These are phyloP conservation scores for Corythornis vintsioides DNA, from an alignment of 2,113 vertebrate species.

Conservation along the genomic window DNA sequence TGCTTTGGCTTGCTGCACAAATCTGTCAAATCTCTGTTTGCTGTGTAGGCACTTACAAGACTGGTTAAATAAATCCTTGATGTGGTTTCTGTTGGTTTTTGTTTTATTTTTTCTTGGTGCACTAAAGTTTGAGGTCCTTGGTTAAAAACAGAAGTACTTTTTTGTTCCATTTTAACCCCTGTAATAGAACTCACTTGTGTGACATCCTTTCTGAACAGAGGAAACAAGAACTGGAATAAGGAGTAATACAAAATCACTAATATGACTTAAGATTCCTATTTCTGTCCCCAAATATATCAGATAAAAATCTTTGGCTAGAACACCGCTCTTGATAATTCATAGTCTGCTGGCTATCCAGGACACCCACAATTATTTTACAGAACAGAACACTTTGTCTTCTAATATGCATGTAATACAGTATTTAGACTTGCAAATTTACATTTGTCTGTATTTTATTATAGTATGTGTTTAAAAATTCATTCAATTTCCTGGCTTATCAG, in stretches of 20 bases:
- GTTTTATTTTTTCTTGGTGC: not conserved
- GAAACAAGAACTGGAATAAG: not conserved
- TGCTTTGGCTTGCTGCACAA: not conserved
- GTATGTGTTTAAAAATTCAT: constrained; percentile 22
- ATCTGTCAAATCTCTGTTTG: not conserved
- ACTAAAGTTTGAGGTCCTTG: not conserved
- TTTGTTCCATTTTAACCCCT: not conserved
- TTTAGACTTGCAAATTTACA: constrained; percentile 44
- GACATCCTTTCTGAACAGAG: not conserved
- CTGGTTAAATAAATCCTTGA: not conserved
- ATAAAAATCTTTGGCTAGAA: constrained; percentile 27
- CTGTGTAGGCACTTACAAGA: accelerated
- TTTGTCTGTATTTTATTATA: constrained; percentile 25
- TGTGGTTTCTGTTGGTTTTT: not conserved
- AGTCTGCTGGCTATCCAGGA: not conserved
- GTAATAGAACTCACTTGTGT: not conserved
- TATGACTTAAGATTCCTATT: not conserved
- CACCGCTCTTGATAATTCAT: not conserved
- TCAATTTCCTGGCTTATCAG: not conserved
- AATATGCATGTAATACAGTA: constrained; percentile 25
- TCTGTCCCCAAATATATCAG: not conserved
- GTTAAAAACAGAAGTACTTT: not conserved
- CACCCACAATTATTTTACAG: not conserved
- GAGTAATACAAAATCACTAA: not conserved
- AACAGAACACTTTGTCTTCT: constrained; percentile 29